These are phyloP conservation scores for Carcinoscorpius rotundicauda DNA, from an alignment of 1,140 invertebrate genomes.

Conservation along the genomic window DNA sequence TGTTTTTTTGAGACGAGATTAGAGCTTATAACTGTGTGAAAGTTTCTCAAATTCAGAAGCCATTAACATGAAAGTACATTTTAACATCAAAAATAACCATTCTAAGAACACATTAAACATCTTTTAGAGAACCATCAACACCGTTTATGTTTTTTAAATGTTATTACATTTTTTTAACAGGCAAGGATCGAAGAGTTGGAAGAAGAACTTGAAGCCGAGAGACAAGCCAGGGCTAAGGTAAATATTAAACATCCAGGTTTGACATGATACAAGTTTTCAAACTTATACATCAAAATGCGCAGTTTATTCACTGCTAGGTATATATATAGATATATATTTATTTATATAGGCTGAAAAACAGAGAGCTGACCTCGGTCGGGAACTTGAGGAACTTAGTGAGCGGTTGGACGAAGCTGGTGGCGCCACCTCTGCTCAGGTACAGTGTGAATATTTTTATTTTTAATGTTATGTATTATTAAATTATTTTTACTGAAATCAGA, in stretches of 20 bases:
- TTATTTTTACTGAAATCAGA: background rate
- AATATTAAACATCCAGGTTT: background rate
- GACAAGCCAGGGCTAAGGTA: slow-evolving; percentile 80
- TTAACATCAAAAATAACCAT: no score
- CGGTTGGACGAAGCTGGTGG: slow-evolving; percentile 96
- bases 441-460: background rate
- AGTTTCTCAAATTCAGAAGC: no score
- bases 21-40: no score
- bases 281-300: no score
- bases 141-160: no score
- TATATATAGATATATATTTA: background rate
- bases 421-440: slow-evolving; percentile 70
- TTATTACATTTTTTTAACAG: slow-evolving; percentile 22
- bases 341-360: slow-evolving; percentile 71
- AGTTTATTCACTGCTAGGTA: no score
- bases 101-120: no score
- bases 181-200: slow-evolving; percentile 91
- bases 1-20: no score
- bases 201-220: slow-evolving; percentile 95
- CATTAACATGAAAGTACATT: no score
- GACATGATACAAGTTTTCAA: background rate
- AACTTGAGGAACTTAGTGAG: slow-evolving; percentile 93
- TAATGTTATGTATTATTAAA: background rate
- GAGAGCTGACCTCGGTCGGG: slow-evolving; percentile 85
- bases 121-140: no score